Percentiles rank a stretch among this genome's conserved stretches.
Evolutionary conservation across 2,113 vertebrate genomes (phyloP).

Genomic region (Callospermophilus lateralis): DNA sequence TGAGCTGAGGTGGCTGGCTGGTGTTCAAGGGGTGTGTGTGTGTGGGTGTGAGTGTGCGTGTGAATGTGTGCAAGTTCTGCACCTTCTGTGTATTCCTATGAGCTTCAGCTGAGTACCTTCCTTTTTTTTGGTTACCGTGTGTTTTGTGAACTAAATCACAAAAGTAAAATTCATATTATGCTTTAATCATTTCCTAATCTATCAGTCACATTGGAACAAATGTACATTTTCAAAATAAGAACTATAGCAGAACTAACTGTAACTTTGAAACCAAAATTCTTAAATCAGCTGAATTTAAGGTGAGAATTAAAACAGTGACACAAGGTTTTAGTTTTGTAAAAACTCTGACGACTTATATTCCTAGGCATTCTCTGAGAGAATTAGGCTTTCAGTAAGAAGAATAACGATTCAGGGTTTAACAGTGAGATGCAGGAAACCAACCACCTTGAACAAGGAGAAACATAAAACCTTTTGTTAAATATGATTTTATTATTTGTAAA

Average conservation of each 20-base stretch:
- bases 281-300: not conserved
- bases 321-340: not conserved
- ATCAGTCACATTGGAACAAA: no score
- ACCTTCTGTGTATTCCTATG: not conserved
- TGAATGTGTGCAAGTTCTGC: no score
- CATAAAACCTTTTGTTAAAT: not conserved
- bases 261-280: not conserved
- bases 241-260: not conserved
- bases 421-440: not conserved
- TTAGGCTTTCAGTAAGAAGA: not conserved
- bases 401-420: not conserved
- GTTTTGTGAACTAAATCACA: no score
- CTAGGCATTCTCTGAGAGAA: not conserved
- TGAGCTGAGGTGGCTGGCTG: not conserved
- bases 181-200: not conserved
- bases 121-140: no score
- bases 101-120: not conserved
- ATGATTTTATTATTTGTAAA: not conserved
- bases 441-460: not conserved
- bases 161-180: no score
- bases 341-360: not conserved
- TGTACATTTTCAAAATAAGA: not conserved
- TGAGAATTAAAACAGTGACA: not conserved
- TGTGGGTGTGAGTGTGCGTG: no score
- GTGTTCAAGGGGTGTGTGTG: no score